phyloP scores from a whole-genome alignment of 2,797 vertebrate genomes.

The Heteromormyrus szaboi region DNA sequence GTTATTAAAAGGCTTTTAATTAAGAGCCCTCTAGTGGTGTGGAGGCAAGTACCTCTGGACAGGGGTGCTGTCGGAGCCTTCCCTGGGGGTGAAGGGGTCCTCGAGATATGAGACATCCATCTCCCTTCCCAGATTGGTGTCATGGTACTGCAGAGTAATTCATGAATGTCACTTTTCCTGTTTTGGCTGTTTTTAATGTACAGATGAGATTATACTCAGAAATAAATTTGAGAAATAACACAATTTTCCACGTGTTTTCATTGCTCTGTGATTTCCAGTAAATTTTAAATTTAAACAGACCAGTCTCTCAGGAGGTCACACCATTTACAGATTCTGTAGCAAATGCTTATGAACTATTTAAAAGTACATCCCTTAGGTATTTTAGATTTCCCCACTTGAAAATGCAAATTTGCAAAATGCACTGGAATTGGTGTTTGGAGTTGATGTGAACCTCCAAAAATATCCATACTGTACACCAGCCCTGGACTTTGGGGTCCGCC shows the following conservation, averaged over 20 bases:
- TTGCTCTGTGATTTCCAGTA: background rate
- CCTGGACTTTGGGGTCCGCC: background rate
- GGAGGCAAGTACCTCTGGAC: background rate
- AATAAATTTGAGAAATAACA: background rate
- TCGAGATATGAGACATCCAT: background rate
- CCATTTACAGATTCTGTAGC: background rate
- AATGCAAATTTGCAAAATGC: background rate
- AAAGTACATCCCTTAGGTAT: background rate
- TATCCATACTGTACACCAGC: background rate
- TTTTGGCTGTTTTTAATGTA: conserved; percentile 1
- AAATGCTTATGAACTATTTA: background rate
- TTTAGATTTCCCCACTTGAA: background rate
- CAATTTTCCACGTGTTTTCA: background rate
- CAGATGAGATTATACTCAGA: background rate
- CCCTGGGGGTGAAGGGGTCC: background rate
- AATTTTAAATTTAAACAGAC: background rate
- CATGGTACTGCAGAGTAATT: background rate
- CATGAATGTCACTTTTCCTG: background rate
- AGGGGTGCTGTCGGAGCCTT: background rate
- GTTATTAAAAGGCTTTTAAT: background rate
- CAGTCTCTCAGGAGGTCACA: background rate
- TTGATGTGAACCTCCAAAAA: background rate
- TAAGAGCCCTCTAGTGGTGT: background rate
- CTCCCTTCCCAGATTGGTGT: background rate
- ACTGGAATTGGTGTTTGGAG: background rate